Evolutionary conservation across 2,888 invertebrate species (phyloP).

Genomic region (Macrosoma leucophasiata): DNA sequence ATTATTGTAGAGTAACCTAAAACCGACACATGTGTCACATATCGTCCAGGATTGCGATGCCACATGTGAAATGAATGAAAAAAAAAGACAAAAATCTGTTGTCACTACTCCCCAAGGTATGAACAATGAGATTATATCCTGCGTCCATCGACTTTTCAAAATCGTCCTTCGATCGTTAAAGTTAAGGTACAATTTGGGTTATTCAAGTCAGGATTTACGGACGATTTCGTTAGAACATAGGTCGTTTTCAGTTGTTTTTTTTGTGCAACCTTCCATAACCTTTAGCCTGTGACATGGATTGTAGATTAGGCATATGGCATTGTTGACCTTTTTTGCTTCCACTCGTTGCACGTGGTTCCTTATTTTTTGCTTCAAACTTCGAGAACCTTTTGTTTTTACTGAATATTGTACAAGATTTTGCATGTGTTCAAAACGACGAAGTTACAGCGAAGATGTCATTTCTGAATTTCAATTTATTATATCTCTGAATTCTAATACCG

Average conservation of each 20-base stretch:
- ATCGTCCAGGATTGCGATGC: slow-evolving; percentile 74
- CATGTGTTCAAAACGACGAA: slow-evolving; percentile 49
- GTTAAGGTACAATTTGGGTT: slow-evolving; percentile 37
- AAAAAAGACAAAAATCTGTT: slow-evolving; percentile 71
- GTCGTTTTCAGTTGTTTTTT: slow-evolving; percentile 59
- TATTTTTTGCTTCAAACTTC: slow-evolving; percentile 48
- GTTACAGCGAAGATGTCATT: slow-evolving; percentile 33
- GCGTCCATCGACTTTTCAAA: slow-evolving; percentile 29
- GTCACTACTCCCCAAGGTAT: slow-evolving; percentile 71
- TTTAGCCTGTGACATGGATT: slow-evolving; percentile 74
- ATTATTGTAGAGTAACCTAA: slow-evolving; percentile 69
- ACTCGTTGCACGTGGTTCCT: slow-evolving; percentile 65
- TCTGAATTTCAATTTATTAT: slow-evolving; percentile 39
- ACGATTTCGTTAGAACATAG: slow-evolving; percentile 55
- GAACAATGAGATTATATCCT: slow-evolving; percentile 60
- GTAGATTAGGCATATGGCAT: slow-evolving; percentile 75
- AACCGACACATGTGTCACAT: slow-evolving; percentile 74
- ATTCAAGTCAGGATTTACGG: slow-evolving; percentile 39
- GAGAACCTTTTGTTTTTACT: slow-evolving; percentile 58
- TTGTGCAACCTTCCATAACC: slow-evolving; percentile 72
- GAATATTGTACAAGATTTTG: slow-evolving; percentile 48
- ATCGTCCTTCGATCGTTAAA: slow-evolving; percentile 36
- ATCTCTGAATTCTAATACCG: slow-evolving; percentile 29
- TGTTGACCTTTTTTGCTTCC: slow-evolving; percentile 72
- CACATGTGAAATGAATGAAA: slow-evolving; percentile 70